Percentiles rank a stretch among this genome's conserved stretches.
phyloP scores from a whole-genome alignment of 2,113 vertebrate species.

The Cyphomyrus plagiostoma region DNA sequence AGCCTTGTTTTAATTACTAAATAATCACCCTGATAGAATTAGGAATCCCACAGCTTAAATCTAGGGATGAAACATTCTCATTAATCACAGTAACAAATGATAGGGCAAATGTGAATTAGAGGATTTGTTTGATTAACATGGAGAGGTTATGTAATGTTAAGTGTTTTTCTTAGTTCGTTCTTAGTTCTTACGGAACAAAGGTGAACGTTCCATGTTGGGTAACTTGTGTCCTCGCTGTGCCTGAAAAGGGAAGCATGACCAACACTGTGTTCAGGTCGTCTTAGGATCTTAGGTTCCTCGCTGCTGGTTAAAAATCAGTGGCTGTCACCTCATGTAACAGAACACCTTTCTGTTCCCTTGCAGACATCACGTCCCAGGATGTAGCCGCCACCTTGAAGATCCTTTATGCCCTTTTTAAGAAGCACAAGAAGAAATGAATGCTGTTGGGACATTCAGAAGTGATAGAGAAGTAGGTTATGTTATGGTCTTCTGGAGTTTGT shows the following conservation, averaged over 20 bases:
- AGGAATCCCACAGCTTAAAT: constrained; percentile 34
- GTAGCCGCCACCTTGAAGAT: constrained; percentile 62
- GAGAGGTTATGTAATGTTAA: not conserved
- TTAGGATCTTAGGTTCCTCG: not conserved
- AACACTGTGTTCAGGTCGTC: not conserved
- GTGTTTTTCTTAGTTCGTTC: not conserved
- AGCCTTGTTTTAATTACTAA: constrained; percentile 52
- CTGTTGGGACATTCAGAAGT: not conserved
- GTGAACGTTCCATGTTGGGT: not conserved
- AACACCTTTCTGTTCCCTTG: not conserved
- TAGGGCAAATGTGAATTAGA: constrained; percentile 19
- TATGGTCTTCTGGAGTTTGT: not conserved
- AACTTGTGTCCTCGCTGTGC: not conserved
- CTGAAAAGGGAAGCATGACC: not conserved
- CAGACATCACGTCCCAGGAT: constrained; percentile 82
- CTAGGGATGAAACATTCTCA: constrained; percentile 32
- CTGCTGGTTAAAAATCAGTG: not conserved
- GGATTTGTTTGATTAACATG: not conserved
- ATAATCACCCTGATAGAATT: constrained; percentile 47
- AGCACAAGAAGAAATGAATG: constrained; percentile 62
- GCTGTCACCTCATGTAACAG: not conserved
- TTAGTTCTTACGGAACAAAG: not conserved
- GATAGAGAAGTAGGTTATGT: not conserved
- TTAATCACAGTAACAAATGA: constrained; percentile 42
- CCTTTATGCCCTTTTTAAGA: constrained; percentile 76